Conservation (phyloP, 2,113 vertebrate genomes). For the Siniperca chuatsi region DNA sequence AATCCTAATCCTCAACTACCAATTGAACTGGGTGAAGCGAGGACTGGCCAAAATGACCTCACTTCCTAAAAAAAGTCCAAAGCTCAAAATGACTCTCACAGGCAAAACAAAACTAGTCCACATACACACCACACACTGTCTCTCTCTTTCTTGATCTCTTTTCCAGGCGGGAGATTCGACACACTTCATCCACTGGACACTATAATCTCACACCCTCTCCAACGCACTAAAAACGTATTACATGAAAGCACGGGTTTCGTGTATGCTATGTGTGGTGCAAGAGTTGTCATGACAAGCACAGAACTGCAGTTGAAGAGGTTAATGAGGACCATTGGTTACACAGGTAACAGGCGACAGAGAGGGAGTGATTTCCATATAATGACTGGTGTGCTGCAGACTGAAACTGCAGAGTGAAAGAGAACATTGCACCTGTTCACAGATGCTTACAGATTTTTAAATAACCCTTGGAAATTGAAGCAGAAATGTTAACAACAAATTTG, state of each 20-base stretch:
- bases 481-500: slow-evolving; percentile 26
- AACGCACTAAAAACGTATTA: slow-evolving; percentile 5
- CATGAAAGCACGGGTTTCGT: slow-evolving; percentile 32
- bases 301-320: slow-evolving; percentile 43
- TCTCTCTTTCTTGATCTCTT: slow-evolving; percentile 47
- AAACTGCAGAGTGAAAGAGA: slow-evolving; percentile 25
- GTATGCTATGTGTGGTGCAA: slow-evolving; percentile 10
- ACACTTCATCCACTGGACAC: slow-evolving; percentile 68
- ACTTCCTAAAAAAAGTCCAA: slow-evolving; percentile 33
- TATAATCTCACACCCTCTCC: slow-evolving; percentile 57
- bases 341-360: slow-evolving; percentile 43
- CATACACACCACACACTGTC: background rate
- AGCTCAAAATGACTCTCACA: slow-evolving; percentile 46
- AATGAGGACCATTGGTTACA: slow-evolving; percentile 55
- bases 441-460: slow-evolving; percentile 36
- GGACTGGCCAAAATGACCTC: slow-evolving; percentile 41
- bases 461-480: slow-evolving; percentile 25
- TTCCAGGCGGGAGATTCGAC: slow-evolving; percentile 61
- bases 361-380: slow-evolving; percentile 56
- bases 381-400: slow-evolving; percentile 42
- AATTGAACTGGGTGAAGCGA: slow-evolving; percentile 42
- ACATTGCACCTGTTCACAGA: slow-evolving; percentile 38
- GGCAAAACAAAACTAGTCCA: slow-evolving; percentile 38
- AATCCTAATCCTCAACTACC: slow-evolving; percentile 60
- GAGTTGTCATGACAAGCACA: slow-evolving; percentile 31